These are phyloP conservation scores for Adrianichthys oophorus DNA, from an alignment of 2,797 vertebrate genomes.

Conservation along the genomic window DNA sequence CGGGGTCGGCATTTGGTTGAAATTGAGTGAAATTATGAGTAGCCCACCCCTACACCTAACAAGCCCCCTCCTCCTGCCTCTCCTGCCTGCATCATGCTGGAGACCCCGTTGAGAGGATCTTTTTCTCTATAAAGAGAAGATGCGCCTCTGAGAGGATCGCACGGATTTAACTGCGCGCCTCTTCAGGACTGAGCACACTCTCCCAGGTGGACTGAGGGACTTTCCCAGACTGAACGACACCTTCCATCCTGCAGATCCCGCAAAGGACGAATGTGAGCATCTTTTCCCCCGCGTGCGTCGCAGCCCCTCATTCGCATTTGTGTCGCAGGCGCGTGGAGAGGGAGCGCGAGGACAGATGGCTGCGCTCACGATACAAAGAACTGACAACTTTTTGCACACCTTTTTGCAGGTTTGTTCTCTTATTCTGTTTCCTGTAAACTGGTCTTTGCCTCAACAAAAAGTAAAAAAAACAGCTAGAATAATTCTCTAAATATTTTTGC, in stretches of 20 bases:
- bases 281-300: constrained; percentile 31
- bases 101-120: constrained; percentile 82
- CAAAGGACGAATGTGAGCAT: constrained; percentile 39
- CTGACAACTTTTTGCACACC: constrained; percentile 81
- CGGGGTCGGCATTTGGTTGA: constrained; percentile 74
- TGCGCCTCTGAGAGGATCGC: constrained; percentile 79
- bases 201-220: constrained; percentile 22
- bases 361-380: constrained; percentile 81
- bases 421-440: neutral
- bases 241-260: constrained; percentile 22
- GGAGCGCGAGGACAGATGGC: constrained; percentile 77
- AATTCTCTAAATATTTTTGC: too few relatives aligned
- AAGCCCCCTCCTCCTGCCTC: constrained; percentile 29
- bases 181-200: constrained; percentile 37
- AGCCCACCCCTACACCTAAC: constrained; percentile 72
- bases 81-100: constrained; percentile 77
- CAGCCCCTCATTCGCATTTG: constrained; percentile 51
- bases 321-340: constrained; percentile 65
- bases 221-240: constrained; percentile 36
- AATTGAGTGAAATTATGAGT: constrained; percentile 74
- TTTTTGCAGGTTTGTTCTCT: constrained; percentile 82
- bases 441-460: neutral
- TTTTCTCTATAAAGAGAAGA: constrained; percentile 83
- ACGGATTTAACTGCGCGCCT: constrained; percentile 73
- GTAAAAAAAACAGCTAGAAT: too few relatives aligned